phyloP scores from a whole-genome alignment of 2,888 invertebrate species.

The Cataglyphis altisquamis region DNA sequence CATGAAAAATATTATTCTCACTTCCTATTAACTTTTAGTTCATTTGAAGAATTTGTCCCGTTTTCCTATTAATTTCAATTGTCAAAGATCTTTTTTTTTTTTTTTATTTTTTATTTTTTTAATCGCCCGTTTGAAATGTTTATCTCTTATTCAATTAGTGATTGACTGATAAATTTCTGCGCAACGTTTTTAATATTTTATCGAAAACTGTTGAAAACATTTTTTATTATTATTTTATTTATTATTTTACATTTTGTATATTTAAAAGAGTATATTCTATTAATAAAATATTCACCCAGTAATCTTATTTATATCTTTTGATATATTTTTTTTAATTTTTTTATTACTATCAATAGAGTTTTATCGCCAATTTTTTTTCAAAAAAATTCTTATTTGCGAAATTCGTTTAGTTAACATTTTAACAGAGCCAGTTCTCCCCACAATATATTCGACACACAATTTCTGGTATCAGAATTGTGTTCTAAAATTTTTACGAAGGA shows the following conservation, averaged over 20 bases:
- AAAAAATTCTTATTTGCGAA: not conserved
- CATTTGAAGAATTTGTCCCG: not conserved
- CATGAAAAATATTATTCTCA: not conserved
- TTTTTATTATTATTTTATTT: constrained; percentile 12
- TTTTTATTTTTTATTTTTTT: not conserved
- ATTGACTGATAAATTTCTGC: not conserved
- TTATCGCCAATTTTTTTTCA: not conserved
- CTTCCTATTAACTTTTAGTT: not conserved
- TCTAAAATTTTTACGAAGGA: constrained; percentile 15
- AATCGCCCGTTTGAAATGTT: not conserved
- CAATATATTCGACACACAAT: not conserved
- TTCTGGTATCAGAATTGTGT: not conserved
- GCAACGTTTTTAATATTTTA: not conserved
- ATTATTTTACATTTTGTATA: not conserved
- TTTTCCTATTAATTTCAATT: not conserved
- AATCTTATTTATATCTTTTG: not conserved
- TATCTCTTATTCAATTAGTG: not conserved
- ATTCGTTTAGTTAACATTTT: not conserved
- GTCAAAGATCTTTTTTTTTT: not conserved
- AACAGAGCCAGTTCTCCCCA: not conserved
- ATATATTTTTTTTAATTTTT: not conserved
- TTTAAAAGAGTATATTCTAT: not conserved
- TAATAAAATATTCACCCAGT: not conserved
- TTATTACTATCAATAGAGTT: not conserved
- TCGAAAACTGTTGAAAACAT: not conserved